A percentile compares a stretch with the other conserved stretches of the same genome.
Conservation (phyloP, 2,888 invertebrate species). For the Euphydryas editha region DNA sequence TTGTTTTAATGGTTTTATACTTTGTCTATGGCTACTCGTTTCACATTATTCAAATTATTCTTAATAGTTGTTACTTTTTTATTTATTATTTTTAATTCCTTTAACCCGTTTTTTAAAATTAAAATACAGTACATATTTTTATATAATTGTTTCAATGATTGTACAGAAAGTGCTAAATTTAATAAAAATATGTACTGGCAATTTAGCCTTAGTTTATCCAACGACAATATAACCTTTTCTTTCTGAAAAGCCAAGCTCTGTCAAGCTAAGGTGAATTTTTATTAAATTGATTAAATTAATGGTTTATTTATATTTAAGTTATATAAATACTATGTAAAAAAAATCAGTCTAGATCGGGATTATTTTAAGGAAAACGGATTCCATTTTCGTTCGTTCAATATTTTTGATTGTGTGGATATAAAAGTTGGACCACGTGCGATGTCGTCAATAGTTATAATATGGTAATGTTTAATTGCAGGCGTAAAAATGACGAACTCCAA, state of each 20-base stretch:
- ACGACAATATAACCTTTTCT: constrained; percentile 56
- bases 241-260: constrained; percentile 77
- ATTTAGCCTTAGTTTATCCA: constrained; percentile 28
- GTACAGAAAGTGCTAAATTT: too few relatives aligned
- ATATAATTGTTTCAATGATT: too few relatives aligned
- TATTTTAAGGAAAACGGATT: constrained; percentile 1
- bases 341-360: neutral
- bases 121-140: too few relatives aligned
- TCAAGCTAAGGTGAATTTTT: constrained; percentile 73
- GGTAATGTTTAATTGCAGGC: constrained; percentile 63
- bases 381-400: neutral
- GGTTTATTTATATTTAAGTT: constrained; percentile 7
- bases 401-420: constrained; percentile 22
- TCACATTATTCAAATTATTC: too few relatives aligned
- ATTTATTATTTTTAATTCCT: too few relatives aligned
- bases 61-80: too few relatives aligned
- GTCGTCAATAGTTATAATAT: constrained; percentile 32
- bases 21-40: too few relatives aligned
- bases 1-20: too few relatives aligned
- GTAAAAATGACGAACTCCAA: constrained; percentile 98
- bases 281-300: constrained; percentile 46
- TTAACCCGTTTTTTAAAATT: too few relatives aligned
- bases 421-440: constrained; percentile 66
- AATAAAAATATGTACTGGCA: too few relatives aligned
- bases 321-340: neutral